Evolutionary conservation across 2,888 invertebrate species (phyloP), one percentile per base, ranked within the genome.

Genomic region (Mimumesa dahlbomi): DNA sequence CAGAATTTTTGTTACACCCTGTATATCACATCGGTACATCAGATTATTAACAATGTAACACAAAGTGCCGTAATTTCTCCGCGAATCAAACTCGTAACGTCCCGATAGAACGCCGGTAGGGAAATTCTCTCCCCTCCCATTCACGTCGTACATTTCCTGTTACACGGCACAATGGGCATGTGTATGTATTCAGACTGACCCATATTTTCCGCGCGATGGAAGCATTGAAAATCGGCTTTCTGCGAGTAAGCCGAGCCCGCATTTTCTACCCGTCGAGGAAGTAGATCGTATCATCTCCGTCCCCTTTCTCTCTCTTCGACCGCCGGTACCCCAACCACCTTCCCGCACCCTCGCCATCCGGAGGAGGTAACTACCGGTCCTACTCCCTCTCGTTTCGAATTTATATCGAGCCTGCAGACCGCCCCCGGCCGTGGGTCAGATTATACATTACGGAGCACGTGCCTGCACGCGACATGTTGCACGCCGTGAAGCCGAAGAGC

Each of bases 381-480:
- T n/a, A 16, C 18, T 36, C 31, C 19, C 16, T 49, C 57, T 46
- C 36, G 63, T 50, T 65, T 63, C 70, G 56, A 69, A 66, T 73
- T 75, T 73, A 58, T 68, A 78, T 70, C 70, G 62, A 58, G 38
- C 59, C 53, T 45, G 45, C 54, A 49, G 69, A 67, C 65, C 61
- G 75, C 77, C 77, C 62, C 43, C 53, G 70, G 77, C 70, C 77
- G 69, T 56, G 57, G 75, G 58, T 73, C 66, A 69, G 79, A 79
- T 79, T 79, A 72, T 73, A 79, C 62, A 74, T 76, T 73, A 70
- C 61, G 48, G 45, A 79, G 75, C 77, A 81, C 77, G 79, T 81
- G 81, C 71, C 77, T 73, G 72, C 77, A 75, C 79, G 81, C 81
- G 80, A 79, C 81, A 79, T 68, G 73, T 77, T 79, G 76, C 76